Evolutionary conservation across 2,797 vertebrate genomes (phyloP).

Genomic region (Leuciscus waleckii): DNA sequence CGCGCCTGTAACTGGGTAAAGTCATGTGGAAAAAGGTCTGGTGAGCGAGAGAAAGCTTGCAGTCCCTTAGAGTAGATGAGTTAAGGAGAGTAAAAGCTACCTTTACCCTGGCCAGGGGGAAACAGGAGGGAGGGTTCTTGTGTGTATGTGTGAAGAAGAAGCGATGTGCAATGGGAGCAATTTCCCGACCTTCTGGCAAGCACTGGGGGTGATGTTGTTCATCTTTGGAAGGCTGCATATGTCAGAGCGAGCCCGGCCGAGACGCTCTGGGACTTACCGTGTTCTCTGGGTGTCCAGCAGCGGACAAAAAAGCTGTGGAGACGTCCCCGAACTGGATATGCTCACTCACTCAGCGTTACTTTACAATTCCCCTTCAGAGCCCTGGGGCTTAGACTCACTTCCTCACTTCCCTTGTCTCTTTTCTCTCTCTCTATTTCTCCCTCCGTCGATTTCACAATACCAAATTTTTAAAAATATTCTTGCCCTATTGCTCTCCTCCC

Average conservation of each 20-base stretch:
- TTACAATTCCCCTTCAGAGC: conserved; percentile 92
- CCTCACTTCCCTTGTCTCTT: conserved; percentile 81
- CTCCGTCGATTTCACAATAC: conserved; percentile 25
- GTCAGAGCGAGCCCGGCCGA: conserved; percentile 87
- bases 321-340: conserved; percentile 88
- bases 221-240: conserved; percentile 91
- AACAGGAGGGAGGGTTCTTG: conserved; percentile 57
- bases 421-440: conserved; percentile 63
- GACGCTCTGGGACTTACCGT: conserved; percentile 86
- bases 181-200: conserved; percentile 94
- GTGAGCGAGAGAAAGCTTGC: conserved; percentile 71
- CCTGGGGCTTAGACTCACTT: conserved; percentile 85
- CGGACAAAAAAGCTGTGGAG: conserved; percentile 80
- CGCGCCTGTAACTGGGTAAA: conserved; percentile 76
- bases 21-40: conserved; percentile 82
- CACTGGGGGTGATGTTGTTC: conserved; percentile 92
- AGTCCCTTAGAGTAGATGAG: conserved; percentile 82
- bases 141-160: conserved; percentile 69
- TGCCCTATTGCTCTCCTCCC: conserved; percentile 13
- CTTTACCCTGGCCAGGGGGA: conserved; percentile 80
- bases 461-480: conserved; percentile 44
- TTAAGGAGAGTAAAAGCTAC: conserved; percentile 93
- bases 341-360: conserved; percentile 94
- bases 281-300: conserved; percentile 87
- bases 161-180: conserved; percentile 92